A percentile compares a stretch with the other conserved stretches of the same genome.
Evolutionary conservation across 2,888 invertebrate genomes (phyloP).

Genomic region (Agrochola circellaris): DNA sequence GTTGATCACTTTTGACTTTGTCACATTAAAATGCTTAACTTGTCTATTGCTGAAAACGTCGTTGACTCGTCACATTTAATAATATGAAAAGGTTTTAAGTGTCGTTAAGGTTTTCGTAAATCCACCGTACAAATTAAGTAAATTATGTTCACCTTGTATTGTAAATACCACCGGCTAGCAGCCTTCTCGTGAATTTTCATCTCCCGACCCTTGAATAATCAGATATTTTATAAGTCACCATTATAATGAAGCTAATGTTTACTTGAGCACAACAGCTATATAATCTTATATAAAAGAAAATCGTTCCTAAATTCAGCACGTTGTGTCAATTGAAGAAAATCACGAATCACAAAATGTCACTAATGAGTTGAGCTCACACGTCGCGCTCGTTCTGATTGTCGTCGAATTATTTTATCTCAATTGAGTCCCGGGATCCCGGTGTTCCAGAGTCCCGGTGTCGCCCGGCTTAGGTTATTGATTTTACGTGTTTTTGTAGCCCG

Average conservation of each 20-base stretch:
- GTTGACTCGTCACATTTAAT: too few relatives aligned
- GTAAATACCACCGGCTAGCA: background rate
- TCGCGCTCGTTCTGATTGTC: conserved; percentile 35
- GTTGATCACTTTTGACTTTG: background rate
- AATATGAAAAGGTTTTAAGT: background rate
- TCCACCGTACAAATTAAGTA: too few relatives aligned
- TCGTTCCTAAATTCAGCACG: conserved; percentile 4
- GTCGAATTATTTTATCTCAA: conserved; percentile 63
- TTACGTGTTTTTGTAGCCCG: conserved; percentile 38
- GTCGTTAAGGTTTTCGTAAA: background rate
- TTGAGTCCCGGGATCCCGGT: conserved; percentile 34
- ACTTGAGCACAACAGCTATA: background rate
- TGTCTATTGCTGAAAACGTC: background rate
- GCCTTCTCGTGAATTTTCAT: background rate
- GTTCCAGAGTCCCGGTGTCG: conserved; percentile 28
- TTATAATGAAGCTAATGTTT: background rate
- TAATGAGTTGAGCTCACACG: conserved; percentile 56
- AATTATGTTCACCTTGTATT: background rate
- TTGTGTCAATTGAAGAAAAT: conserved; percentile 22
- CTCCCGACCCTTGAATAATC: too few relatives aligned
- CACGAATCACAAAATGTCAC: conserved; percentile 17
- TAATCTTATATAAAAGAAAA: background rate
- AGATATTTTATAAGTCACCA: background rate
- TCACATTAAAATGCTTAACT: background rate
- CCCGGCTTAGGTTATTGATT: conserved; percentile 55